These are phyloP conservation scores for Columbina picui DNA, from an alignment of 2,113 vertebrate genomes.

Conservation along the genomic window DNA sequence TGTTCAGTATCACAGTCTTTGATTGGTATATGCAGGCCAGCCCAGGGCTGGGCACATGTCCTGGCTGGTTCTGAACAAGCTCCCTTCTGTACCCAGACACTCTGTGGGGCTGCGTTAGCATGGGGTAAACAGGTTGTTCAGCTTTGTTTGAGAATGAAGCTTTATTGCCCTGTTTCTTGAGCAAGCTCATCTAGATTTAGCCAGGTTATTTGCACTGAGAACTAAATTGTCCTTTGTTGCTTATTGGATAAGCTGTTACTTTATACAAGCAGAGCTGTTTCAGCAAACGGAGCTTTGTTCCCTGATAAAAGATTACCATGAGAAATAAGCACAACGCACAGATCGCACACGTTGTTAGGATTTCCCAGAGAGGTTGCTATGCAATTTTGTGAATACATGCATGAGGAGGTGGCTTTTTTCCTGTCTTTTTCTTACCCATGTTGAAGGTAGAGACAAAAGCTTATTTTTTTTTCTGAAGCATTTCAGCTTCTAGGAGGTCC, in stretches of 20 bases:
- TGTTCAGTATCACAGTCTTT: rapidly evolving
- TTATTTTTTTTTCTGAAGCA: not conserved
- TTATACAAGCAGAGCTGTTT: not conserved
- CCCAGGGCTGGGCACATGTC: not conserved
- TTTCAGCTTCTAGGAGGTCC: not conserved
- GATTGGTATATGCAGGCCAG: not conserved
- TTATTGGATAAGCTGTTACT: not conserved
- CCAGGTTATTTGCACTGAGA: not conserved
- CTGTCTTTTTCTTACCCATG: not conserved
- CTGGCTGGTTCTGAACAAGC: not conserved
- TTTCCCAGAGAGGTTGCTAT: not conserved
- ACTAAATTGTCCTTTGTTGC: not conserved
- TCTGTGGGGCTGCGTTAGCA: not conserved
- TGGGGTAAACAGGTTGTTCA: rapidly evolving
- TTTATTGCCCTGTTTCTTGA: not conserved
- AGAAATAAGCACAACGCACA: not conserved
- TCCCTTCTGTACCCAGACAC: rapidly evolving
- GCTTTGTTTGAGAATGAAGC: not conserved
- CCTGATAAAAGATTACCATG: slow-evolving; percentile 15
- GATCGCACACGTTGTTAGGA: not conserved
- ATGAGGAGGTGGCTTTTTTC: not conserved
- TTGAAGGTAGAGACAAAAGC: not conserved
- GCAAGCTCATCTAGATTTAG: not conserved
- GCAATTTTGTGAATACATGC: not conserved
- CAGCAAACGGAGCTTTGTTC: slow-evolving; percentile 9